Conservation (phyloP, 2,113 vertebrate species). For the Oncorhynchus kisutch region DNA sequence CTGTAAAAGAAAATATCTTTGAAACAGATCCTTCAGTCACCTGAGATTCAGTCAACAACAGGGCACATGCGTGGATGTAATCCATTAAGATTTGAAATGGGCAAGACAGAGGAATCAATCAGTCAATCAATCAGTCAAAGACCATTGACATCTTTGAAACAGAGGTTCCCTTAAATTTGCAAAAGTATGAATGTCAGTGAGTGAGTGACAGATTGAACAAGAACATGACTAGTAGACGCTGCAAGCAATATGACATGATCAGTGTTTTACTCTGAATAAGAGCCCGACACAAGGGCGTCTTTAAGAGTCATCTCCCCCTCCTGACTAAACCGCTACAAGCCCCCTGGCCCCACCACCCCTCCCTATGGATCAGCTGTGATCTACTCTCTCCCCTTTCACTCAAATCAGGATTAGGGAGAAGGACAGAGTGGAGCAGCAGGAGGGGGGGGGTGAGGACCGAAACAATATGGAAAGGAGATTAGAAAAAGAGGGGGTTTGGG, state of each 20-base stretch:
- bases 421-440: slow-evolving; percentile 30
- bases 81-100: slow-evolving; percentile 41
- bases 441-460: neutral
- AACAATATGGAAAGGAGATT: slow-evolving; percentile 80
- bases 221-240: slow-evolving; percentile 18
- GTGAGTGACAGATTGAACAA: slow-evolving; percentile 21
- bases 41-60: neutral
- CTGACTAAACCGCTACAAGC: slow-evolving; percentile 49
- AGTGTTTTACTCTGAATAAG: neutral
- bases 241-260: neutral
- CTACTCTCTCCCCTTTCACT: slow-evolving; percentile 72
- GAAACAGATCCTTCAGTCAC: too few species aligned
- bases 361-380: slow-evolving; percentile 75
- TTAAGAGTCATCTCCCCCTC: slow-evolving; percentile 62
- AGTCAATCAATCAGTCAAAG: slow-evolving; percentile 35
- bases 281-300: neutral
- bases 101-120: slow-evolving; percentile 42
- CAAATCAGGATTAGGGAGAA: slow-evolving; percentile 75
- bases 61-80: slow-evolving; percentile 4
- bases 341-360: slow-evolving; percentile 16
- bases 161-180: slow-evolving; percentile 37
- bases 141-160: slow-evolving; percentile 10
- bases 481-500: slow-evolving; percentile 75
- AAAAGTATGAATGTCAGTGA: slow-evolving; percentile 7
- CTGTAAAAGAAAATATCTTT: neutral